Base-by-base conservation (phyloP, 1,140 invertebrate genomes). In the Lerema accius region DNA sequence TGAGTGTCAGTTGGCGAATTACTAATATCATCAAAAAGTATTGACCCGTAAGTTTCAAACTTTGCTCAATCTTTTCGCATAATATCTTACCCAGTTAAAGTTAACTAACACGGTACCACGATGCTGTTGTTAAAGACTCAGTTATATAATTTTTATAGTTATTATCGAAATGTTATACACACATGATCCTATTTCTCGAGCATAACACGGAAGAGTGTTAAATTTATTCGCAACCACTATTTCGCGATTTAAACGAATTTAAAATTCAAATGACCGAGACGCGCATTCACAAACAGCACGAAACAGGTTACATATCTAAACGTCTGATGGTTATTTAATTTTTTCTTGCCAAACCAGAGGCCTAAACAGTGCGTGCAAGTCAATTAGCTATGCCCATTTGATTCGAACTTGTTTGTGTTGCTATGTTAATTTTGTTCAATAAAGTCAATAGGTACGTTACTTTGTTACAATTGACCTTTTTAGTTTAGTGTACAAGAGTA, bases 151-250 rank as follows among this genome's bases (percentile, higher is more conserved):
- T 23, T n/a, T n/a, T n/a, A 23, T 23, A 49, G 11, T 7, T 39
- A 42, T 37, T 43, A 32, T 10, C 49, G 35, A 62, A 65, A 50
- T 40, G n/a, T 49, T 55, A 11, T 13, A 45, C 32, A 58, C 49
- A 59, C 59, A 66, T 60, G 43, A 40, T 63, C 51, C 35, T 55
- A 59, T 60, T 61, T 46, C 50, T 53, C 45, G 50, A 43, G 40
- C 48, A 58, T 28, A 63, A 68, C 63, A 39, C 70, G 73, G 73
- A 76, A 76, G 64, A 16, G 35, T 28, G n/a, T 51, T 59, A 17
- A 43, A 65, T 53, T 53, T 59, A 60, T 53, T 60, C 55, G 43
- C 51, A 37, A 35, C n/a, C 48, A 45, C 48, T 43, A 56, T 60
- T 53, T 43, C 40, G 19, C 19, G 19, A 23, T 5, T 23, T 53